Conservation (phyloP, 1,140 invertebrate genomes). For the Drosophila melanogaster region Release_6_plus_ISO1_MT NT_033779.5:10006001-10006500, state of each 20-base stretch:
- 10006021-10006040: slow-evolving; percentile 69
- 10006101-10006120: slow-evolving; percentile 15
- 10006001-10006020: slow-evolving; percentile 69
- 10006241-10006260: slow-evolving; percentile 91
- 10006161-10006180: slow-evolving; percentile 55
- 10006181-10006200: slow-evolving; percentile 64
- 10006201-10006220: slow-evolving; percentile 77
- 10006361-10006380: slow-evolving; percentile 97
- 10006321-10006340: slow-evolving; percentile 97
- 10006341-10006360: slow-evolving; percentile 98
- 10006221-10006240: slow-evolving; percentile 73
- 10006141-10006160: slow-evolving; percentile 51
- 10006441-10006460: not conserved
- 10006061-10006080: slow-evolving; percentile 49
- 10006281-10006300: slow-evolving; percentile 94
- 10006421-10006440: slow-evolving; percentile 24
- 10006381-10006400: slow-evolving; percentile 97
- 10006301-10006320: slow-evolving; percentile 94
- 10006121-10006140: slow-evolving; percentile 57
- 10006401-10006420: slow-evolving; percentile 96
- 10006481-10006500: slow-evolving; percentile 92
- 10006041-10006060: slow-evolving; percentile 62
- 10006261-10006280: slow-evolving; percentile 91
- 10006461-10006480: slow-evolving; percentile 86
- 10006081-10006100: slow-evolving; percentile 47